Conservation (phyloP, 2,113 vertebrate species). For the Gadus macrocephalus region DNA sequence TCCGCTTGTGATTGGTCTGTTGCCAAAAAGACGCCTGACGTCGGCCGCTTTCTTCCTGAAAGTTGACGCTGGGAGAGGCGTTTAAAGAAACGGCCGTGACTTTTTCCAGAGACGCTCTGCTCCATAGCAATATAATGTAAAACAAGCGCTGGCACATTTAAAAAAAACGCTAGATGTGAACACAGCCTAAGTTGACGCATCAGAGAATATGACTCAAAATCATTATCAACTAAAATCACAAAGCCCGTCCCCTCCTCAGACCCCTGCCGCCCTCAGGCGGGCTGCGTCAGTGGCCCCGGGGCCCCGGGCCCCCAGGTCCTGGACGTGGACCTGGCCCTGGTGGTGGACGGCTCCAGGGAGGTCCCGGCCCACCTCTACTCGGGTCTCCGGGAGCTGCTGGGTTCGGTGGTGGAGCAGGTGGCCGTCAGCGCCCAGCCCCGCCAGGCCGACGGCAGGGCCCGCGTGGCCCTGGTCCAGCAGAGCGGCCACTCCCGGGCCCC, state of each 20-base stretch:
- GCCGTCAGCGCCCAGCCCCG: conserved; percentile 63
- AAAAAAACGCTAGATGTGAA: too few species aligned
- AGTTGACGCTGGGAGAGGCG: too few species aligned
- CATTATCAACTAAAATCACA: too few species aligned
- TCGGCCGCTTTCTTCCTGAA: too few species aligned
- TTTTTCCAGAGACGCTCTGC: too few species aligned
- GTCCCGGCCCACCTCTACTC: conserved; percentile 67
- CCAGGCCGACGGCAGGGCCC: conserved; percentile 25
- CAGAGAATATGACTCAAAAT: too few species aligned
- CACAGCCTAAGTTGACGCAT: too few species aligned
- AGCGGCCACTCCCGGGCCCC: conserved; percentile 52
- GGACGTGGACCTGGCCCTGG: conserved; percentile 75
- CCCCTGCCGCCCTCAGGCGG: conserved; percentile 63
- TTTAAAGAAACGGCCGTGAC: too few species aligned
- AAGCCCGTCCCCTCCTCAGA: conserved; percentile 60
- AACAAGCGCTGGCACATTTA: too few species aligned
- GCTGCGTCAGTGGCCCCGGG: conserved; percentile 51
- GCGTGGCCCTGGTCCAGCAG: conserved; percentile 76
- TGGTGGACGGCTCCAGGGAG: conserved; percentile 78
- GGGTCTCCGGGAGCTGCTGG: conserved; percentile 72
- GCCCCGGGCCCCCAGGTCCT: conserved; percentile 42
- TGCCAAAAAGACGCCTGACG: too few species aligned
- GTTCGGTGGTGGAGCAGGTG: conserved; percentile 72
- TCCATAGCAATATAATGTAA: too few species aligned
- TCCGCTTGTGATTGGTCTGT: too few species aligned